These are phyloP conservation scores for Sphecodes monilicornis DNA, from an alignment of 2,888 invertebrate species.

Conservation along the genomic window DNA sequence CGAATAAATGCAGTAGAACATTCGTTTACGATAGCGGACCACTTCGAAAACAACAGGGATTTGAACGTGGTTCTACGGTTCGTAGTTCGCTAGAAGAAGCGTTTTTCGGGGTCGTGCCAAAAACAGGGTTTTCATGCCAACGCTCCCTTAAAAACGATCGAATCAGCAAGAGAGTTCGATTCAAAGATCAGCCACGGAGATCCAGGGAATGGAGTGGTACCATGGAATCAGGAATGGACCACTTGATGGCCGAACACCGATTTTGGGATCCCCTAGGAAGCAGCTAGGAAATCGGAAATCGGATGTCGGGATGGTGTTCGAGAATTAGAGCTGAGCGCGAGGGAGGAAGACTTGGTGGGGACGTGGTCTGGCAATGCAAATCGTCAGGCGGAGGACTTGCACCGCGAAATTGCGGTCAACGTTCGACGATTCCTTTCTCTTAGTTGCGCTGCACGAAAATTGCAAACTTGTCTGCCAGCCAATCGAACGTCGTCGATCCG, in stretches of 20 bases:
- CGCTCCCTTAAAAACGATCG: constrained; percentile 19
- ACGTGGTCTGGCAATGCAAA: constrained; percentile 69
- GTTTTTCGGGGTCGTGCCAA: not conserved
- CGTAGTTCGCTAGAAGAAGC: not conserved
- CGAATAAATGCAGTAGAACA: not conserved
- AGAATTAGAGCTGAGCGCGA: constrained; percentile 61
- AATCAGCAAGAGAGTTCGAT: constrained; percentile 34
- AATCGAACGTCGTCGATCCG: constrained; percentile 44
- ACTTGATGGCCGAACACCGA: constrained; percentile 41
- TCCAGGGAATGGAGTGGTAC: constrained; percentile 22
- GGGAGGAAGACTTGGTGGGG: constrained; percentile 57
- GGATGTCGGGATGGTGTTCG: constrained; percentile 59
- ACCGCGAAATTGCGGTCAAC: constrained; percentile 68
- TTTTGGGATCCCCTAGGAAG: constrained; percentile 41
- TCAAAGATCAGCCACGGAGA: constrained; percentile 24
- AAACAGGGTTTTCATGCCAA: not conserved
- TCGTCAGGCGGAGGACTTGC: constrained; percentile 55
- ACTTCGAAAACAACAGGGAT: not conserved
- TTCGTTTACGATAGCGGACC: not conserved
- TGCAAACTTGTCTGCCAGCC: constrained; percentile 59
- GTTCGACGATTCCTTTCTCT: constrained; percentile 55
- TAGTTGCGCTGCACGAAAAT: constrained; percentile 51
- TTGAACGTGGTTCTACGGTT: not conserved
- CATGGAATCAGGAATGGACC: constrained; percentile 38
- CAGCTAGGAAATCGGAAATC: constrained; percentile 57